Conservation (phyloP, 2,797 vertebrate species). For the Pseudomugil tenellus region DNA sequence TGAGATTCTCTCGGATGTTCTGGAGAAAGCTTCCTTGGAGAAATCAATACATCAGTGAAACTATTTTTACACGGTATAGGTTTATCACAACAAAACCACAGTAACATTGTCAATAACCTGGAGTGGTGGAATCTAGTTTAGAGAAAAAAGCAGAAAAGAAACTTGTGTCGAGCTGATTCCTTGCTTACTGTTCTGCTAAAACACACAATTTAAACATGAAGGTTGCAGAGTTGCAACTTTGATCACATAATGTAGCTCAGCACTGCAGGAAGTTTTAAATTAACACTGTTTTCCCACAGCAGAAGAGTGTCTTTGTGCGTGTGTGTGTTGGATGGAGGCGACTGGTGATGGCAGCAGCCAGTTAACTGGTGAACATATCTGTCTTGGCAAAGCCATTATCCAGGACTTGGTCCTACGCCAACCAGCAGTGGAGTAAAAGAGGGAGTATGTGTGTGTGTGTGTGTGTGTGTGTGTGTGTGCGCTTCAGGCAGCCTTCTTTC, state of each 20-base stretch:
- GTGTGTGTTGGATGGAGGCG: slow-evolving; percentile 24
- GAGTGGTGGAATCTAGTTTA: too few species aligned
- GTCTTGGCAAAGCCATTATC: slow-evolving; percentile 65
- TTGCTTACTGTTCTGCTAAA: background rate
- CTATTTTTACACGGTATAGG: too few species aligned
- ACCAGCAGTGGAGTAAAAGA: slow-evolving; percentile 33
- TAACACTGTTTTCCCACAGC: background rate
- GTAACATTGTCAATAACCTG: too few species aligned
- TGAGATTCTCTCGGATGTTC: too few species aligned
- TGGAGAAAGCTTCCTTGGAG: too few species aligned
- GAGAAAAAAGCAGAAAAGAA: background rate
- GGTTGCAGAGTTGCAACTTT: background rate
- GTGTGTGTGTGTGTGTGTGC: too few species aligned
- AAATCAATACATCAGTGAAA: too few species aligned
- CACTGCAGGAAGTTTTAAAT: background rate
- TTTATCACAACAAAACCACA: too few species aligned
- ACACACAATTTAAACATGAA: background rate
- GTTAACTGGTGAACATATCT: slow-evolving; percentile 68
- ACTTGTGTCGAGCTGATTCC: background rate
- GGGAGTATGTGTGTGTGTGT: slow-evolving; percentile 1
- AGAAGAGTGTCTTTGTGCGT: slow-evolving; percentile 31
- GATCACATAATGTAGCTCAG: background rate
- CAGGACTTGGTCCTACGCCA: slow-evolving; percentile 58
- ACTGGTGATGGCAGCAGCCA: slow-evolving; percentile 50
- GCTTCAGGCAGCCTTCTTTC: slow-evolving; percentile 29